Percentiles rank a stretch among this genome's conserved stretches.
Evolutionary conservation across 2,888 invertebrate species (phyloP).

Genomic region (Dasypolia templi): DNA sequence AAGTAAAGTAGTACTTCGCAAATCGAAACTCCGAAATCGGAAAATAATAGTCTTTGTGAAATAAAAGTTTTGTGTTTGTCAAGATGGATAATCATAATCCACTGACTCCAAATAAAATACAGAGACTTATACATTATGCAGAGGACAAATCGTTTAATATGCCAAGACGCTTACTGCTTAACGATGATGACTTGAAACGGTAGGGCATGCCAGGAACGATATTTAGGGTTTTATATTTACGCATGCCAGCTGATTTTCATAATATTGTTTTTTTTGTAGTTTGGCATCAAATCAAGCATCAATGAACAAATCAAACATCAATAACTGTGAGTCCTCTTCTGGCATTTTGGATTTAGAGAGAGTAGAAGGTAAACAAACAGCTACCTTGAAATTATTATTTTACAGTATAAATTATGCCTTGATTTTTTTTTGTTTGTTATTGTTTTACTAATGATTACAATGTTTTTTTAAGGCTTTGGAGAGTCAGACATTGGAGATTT

Average conservation of each 20-base stretch:
- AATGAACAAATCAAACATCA: constrained; percentile 53
- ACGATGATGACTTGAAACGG: constrained; percentile 76
- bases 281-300: constrained; percentile 64
- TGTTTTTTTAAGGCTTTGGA: constrained; percentile 79
- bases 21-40: constrained; percentile 9
- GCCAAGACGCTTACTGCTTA: constrained; percentile 69
- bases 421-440: background rate
- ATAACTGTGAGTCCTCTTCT: constrained; percentile 80
- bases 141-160: constrained; percentile 82
- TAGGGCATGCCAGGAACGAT: constrained; percentile 52
- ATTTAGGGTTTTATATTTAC: constrained; percentile 15
- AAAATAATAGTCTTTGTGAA: constrained; percentile 19
- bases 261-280: constrained; percentile 65
- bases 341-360: constrained; percentile 85
- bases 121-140: constrained; percentile 83
- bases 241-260: constrained; percentile 58
- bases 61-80: constrained; percentile 10
- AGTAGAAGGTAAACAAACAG: constrained; percentile 79
- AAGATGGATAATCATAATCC: constrained; percentile 85
- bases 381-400: background rate
- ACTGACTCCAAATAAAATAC: constrained; percentile 85
- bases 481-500: constrained; percentile 77
- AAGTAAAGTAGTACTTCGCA: constrained; percentile 5
- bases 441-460: background rate
- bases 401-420: background rate